Conservation (phyloP, 2,797 vertebrate genomes). For the Rhinoraja longicauda region DNA sequence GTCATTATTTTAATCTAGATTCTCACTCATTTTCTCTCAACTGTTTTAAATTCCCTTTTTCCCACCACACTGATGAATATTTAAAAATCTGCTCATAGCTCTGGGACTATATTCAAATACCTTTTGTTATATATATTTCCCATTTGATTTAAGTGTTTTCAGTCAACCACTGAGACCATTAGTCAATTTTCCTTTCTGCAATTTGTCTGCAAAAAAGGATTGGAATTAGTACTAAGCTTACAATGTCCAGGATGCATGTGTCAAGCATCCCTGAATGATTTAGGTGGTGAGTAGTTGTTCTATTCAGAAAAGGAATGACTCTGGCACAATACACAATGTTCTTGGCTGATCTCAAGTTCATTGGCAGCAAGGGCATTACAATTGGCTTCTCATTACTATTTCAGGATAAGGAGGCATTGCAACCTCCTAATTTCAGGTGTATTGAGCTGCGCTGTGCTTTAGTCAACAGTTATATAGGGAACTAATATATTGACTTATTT, state of each 20-base stretch:
- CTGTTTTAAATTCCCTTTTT: not conserved
- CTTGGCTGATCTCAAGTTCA: not conserved
- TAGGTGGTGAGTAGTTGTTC: not conserved
- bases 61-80: not conserved
- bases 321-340: not conserved
- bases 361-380: not conserved
- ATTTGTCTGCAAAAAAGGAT: not conserved
- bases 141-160: conserved; percentile 16
- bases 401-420: not conserved
- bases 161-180: not conserved
- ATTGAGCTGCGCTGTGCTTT: not conserved
- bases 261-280: not conserved
- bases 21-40: not conserved
- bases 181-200: not conserved
- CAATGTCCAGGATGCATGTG: not conserved
- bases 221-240: not conserved
- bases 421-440: not conserved
- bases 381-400: not conserved
- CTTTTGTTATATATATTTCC: conserved; percentile 11
- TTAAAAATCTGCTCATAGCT: not conserved
- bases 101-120: not conserved
- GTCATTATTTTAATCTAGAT: not conserved
- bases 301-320: not conserved
- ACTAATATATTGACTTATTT: too few relatives aligned
- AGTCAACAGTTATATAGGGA: too few relatives aligned